Percentiles rank a stretch among this genome's conserved stretches.
Conservation (phyloP, 2,888 invertebrate species). For the Julus scanicus region DNA sequence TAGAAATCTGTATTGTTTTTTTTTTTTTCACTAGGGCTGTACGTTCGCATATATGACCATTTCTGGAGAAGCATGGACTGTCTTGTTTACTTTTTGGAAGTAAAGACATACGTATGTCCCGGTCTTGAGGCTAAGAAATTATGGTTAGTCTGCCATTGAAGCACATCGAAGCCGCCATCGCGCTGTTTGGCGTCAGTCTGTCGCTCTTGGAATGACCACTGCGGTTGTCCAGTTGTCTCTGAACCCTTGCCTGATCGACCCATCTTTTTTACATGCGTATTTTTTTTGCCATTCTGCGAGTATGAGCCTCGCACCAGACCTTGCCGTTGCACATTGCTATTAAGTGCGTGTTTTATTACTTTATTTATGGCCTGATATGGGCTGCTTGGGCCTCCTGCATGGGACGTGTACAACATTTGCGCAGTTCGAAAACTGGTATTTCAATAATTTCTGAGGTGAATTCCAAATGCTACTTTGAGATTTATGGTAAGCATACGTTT, state of each 20-base stretch:
- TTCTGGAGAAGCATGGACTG: too few relatives aligned
- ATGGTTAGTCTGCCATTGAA: too few relatives aligned
- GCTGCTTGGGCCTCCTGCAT: background rate
- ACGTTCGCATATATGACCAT: too few relatives aligned
- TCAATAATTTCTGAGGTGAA: background rate
- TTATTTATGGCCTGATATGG: background rate
- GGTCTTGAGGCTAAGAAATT: too few relatives aligned
- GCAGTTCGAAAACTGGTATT: background rate
- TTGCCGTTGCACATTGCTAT: background rate
- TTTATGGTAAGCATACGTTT: background rate
- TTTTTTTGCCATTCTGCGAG: background rate
- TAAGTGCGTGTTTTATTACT: background rate
- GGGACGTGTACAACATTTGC: background rate
- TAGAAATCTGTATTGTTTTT: too few relatives aligned
- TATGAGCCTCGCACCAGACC: background rate
- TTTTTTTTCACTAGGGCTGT: too few relatives aligned
- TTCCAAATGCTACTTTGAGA: background rate
- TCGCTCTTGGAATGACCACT: background rate
- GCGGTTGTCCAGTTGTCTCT: background rate
- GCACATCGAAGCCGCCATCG: background rate
- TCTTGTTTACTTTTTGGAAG: too few relatives aligned
- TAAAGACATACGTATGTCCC: too few relatives aligned
- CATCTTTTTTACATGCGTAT: background rate
- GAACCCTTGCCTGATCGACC: constrained; percentile 1
- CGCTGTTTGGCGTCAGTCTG: background rate